Base-by-base conservation (phyloP, 2,888 invertebrate genomes). In the Congeria kusceri region DNA sequence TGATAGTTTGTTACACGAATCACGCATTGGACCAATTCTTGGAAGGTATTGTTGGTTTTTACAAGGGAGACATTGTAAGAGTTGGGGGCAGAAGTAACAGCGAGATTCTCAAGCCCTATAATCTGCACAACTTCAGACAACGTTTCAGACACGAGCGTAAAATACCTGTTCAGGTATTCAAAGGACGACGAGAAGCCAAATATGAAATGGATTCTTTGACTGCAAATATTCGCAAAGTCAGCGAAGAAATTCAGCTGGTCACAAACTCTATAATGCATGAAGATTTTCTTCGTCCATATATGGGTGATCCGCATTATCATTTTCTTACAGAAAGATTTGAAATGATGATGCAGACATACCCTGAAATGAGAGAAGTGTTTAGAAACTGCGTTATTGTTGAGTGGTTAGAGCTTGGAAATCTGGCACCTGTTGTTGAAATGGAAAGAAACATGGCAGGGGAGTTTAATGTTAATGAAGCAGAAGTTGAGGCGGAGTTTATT, bases 21-120 rank as follows among this genome's bases (percentile, higher is more conserved):
- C 93, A 93, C 85, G 93, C 93, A 0, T 84, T 93, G 5, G 93
- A 93, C 83, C 92, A 93, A 83, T 93, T 93, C 77, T 83, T 93
- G 18, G 92, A 93, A 73, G 92, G 91, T n/a, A 88, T 93, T n/a
- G 44, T 86, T 15, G 56, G 67, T 64, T 92, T 90, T 75, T 84
- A 85, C 58, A 75, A 83, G n/a, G 85, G 86, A 0, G 85, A 86
- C 3, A 82, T 93, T 18, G 83, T 92, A 5, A 82, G 93, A 7
- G 90, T 93, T 57, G 93, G 93, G 0, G 87, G 91, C 5, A 72
- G 92, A 56, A 91, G 91, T 65, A 86, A 86, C 25, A 90, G 89
- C 68, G 87, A 88, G 47, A 29, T 68, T 15, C 83, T 92, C 49
- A 83, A 89, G 44, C 72, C 79, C 0, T 83, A 72, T 39, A 77